Conservation (phyloP, 2,113 vertebrate species). For the Hystrix cristata region DNA sequence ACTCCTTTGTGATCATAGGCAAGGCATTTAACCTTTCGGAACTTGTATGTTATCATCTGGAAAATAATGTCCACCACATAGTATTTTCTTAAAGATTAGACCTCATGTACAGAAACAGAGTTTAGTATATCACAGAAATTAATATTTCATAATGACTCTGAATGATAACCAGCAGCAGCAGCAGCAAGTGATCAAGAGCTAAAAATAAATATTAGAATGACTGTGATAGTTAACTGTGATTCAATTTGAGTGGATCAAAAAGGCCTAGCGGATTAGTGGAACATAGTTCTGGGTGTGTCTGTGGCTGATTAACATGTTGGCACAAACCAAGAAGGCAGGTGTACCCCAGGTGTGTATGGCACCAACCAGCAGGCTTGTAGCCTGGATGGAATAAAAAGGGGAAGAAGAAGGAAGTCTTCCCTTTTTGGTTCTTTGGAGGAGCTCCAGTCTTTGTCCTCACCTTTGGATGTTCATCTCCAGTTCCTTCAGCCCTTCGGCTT, state of each 20-base stretch:
- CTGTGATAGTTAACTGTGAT: neutral
- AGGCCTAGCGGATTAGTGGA: neutral
- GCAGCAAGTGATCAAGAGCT: neutral
- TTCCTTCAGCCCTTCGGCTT: neutral
- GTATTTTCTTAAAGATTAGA: neutral
- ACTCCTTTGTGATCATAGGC: neutral
- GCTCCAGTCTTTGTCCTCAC: neutral
- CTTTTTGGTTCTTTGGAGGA: neutral
- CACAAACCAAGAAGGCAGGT: neutral
- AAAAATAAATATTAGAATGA: neutral
- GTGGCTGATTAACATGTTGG: neutral
- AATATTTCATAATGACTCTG: neutral
- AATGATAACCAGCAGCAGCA: neutral
- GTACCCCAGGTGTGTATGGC: neutral
- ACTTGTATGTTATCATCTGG: neutral
- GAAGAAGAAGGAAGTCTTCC: neutral
- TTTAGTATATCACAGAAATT: neutral
- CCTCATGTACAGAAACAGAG: neutral
- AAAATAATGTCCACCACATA: neutral
- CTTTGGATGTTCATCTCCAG: neutral
- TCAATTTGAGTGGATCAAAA: neutral
- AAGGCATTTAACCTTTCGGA: neutral
- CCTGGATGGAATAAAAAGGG: neutral
- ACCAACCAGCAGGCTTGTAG: neutral
- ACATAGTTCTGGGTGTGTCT: neutral